Conservation (phyloP, 2,797 vertebrate species). For the Eupleurogrammus muticus region DNA sequence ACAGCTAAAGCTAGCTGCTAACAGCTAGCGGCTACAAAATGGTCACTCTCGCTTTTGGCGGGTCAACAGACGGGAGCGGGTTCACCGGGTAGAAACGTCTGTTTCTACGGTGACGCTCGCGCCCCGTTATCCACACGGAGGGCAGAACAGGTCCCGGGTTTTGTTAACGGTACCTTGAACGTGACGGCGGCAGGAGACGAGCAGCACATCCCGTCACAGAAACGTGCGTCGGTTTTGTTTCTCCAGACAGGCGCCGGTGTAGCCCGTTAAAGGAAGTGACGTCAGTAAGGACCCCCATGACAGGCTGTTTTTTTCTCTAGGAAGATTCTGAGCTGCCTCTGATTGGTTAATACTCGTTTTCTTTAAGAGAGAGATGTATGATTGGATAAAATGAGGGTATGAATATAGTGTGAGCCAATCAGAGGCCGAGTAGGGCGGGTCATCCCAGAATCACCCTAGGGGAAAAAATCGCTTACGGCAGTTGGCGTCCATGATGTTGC, state of each 20-base stretch:
- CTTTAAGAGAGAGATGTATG: too few relatives aligned
- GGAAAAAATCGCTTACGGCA: too few relatives aligned
- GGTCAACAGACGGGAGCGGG: slow-evolving; percentile 21
- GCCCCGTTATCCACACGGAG: neutral
- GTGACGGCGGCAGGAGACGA: neutral
- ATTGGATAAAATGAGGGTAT: too few relatives aligned
- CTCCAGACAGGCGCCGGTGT: slow-evolving; percentile 39
- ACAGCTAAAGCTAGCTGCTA: too few relatives aligned
- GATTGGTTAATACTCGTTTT: too few relatives aligned
- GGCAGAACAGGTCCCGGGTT: neutral
- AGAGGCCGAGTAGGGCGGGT: too few relatives aligned
- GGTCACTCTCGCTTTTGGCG: slow-evolving; percentile 74
- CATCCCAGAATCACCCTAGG: too few relatives aligned
- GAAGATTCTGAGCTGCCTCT: too few relatives aligned
- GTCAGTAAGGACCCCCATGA: neutral
- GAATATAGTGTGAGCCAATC: too few relatives aligned
- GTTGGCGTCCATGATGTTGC: too few relatives aligned
- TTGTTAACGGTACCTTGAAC: slow-evolving; percentile 10
- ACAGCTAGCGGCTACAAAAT: slow-evolving; percentile 36
- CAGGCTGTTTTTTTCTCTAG: too few relatives aligned
- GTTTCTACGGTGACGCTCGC: neutral
- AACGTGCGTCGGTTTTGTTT: slow-evolving; percentile 62
- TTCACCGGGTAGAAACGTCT: slow-evolving; percentile 7
- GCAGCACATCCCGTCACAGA: slow-evolving; percentile 34
- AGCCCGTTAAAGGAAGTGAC: slow-evolving; percentile 71